Evolutionary conservation across 2,797 vertebrate species (phyloP).

Genomic region (Melanotaenia trifasciata): DNA sequence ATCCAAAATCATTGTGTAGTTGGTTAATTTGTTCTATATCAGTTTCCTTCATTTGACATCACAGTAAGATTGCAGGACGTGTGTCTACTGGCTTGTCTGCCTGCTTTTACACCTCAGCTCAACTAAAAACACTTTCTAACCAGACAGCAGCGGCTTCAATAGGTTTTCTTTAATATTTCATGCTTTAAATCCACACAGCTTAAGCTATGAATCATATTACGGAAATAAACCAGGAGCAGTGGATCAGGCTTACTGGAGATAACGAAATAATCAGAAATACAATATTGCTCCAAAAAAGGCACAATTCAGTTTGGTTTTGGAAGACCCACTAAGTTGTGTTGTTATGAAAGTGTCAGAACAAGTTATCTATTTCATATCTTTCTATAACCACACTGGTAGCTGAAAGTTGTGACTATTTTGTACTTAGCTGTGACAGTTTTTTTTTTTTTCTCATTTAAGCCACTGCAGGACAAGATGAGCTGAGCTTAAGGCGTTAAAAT

Average conservation of each 20-base stretch:
- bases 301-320: conserved; percentile 55
- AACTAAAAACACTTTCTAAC: conserved; percentile 37
- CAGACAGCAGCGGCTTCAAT: conserved; percentile 48
- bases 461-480: background rate
- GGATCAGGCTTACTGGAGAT: conserved; percentile 54
- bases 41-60: conserved; percentile 9
- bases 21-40: background rate
- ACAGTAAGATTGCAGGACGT: background rate
- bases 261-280: conserved; percentile 43
- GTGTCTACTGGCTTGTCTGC: conserved; percentile 7
- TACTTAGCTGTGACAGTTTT: background rate
- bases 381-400: background rate
- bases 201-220: conserved; percentile 57
- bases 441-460: background rate
- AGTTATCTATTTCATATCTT: conserved; percentile 16
- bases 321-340: conserved; percentile 22
- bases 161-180: conserved; percentile 44
- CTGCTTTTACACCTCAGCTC: conserved; percentile 13
- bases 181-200: conserved; percentile 53
- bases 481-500: background rate
- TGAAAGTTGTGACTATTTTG: conserved; percentile 2
- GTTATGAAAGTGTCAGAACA: conserved; percentile 28
- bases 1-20: background rate
- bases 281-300: conserved; percentile 47
- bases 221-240: conserved; percentile 58